Evolutionary conservation across 2,797 vertebrate species (phyloP).

Genomic region (Prionace glauca): DNA sequence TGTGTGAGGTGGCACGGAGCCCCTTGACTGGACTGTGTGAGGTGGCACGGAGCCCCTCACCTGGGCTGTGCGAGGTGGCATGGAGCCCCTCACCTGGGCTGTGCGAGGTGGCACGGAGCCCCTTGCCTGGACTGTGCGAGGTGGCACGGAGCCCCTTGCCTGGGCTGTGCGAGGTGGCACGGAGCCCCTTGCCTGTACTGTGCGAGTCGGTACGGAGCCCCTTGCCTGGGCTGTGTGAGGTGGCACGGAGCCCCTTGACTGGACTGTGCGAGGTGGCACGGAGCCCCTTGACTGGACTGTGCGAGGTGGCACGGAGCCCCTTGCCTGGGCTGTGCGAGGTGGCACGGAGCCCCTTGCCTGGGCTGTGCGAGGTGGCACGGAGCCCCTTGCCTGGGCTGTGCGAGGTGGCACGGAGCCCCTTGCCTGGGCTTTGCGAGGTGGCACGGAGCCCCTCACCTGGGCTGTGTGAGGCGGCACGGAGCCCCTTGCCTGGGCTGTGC

Average conservation of each 20-base stretch:
- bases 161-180: no score
- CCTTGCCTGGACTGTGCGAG: background rate
- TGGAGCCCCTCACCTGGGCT: background rate
- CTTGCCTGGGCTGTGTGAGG: background rate
- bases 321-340: background rate
- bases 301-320: background rate
- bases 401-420: no score
- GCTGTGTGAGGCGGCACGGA: background rate
- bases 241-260: background rate
- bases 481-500: background rate
- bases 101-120: background rate
- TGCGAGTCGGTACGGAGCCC: background rate
- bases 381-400: no score
- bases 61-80: background rate
- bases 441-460: background rate
- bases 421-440: background rate
- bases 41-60: background rate
- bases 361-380: no score
- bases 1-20: background rate
- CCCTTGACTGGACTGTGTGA: background rate
- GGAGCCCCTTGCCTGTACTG: background rate
- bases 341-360: background rate
- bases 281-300: background rate
- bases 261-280: no score
- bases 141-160: no score